Conservation (phyloP, 2,888 invertebrate genomes). For the Sminthurides aquaticus region DNA sequence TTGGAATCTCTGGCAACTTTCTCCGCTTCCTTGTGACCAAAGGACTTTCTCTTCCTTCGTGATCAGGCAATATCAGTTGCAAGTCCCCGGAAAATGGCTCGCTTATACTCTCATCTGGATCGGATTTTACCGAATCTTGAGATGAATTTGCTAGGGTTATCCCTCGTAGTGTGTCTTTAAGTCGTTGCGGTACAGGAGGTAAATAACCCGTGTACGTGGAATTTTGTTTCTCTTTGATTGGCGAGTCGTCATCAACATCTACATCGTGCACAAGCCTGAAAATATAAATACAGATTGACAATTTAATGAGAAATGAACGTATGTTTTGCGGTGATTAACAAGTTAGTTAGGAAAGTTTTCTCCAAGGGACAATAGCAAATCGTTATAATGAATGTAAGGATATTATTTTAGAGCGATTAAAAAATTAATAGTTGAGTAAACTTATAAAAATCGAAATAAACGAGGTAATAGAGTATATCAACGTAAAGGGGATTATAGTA, state of each 20-base stretch:
- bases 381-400: too few species aligned
- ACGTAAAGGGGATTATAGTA: too few species aligned
- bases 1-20: slow-evolving; percentile 82
- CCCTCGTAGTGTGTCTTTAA: not conserved
- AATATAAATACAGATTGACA: slow-evolving; percentile 21
- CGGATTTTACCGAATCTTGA: slow-evolving; percentile 6
- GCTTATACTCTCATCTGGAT: slow-evolving; percentile 25
- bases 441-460: too few species aligned
- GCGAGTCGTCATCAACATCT: slow-evolving; percentile 55
- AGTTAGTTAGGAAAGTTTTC: too few species aligned
- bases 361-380: too few species aligned
- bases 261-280: slow-evolving; percentile 75
- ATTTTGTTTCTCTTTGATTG: slow-evolving; percentile 15
- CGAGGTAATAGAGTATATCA: too few species aligned
- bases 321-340: too few species aligned
- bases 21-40: slow-evolving; percentile 61
- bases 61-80: slow-evolving; percentile 37
- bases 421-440: too few species aligned
- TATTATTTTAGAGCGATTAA: too few species aligned
- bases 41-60: slow-evolving; percentile 40
- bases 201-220: too few species aligned
- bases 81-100: slow-evolving; percentile 43
- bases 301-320: too few species aligned
- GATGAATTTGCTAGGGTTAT: not conserved
- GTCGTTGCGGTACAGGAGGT: not conserved